Base-by-base conservation (phyloP, 1,140 invertebrate genomes). In the Hermatobates lingyangjiaoensis region DNA sequence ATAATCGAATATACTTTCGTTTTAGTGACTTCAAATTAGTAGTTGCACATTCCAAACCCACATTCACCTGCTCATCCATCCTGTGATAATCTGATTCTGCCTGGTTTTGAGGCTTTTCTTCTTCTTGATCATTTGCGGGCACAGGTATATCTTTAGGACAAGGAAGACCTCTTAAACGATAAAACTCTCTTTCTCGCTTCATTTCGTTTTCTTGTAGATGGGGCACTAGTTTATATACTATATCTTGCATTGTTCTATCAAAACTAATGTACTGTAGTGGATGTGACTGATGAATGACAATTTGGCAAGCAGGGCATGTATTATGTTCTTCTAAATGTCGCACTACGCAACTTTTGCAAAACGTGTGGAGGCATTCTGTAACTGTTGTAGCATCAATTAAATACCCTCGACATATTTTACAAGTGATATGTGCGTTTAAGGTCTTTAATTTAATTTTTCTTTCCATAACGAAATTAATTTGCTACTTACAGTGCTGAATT, bases 181-280 rank as follows among this genome's bases (percentile, higher is more conserved):
- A 92, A 68, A 91, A 92, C 59, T 88, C 84, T 60, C 83, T 71
- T 65, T 91, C 88, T 38, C 86, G 69, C 62, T 82, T 82, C 52
- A 84, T 77, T 73, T 92, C 87, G 44, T 55, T 83, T 68, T 87
- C 82, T 70, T 93, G 87, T 56, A 94, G 71, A 62, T 90, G 80
- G 54, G 89, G 89, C 56, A 94, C 89, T 57, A 94, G 69, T 76
- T 97, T 97, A 70, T 93, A 96, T 46, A 97, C 92, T 68, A 98
- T 93, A 72, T 97, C 92, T 69, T 98, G 94, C 85, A 98, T 89
- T 53, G 92, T 97, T 59, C 93, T 75, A 70, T 98, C 94, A 70
- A 94, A 93, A 65, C 89, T 92, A 59, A 97, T 93, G 61, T 96
- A 94, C 62, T 95, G 87, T 38, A 96, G 70, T 15, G 92, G 92